Evolutionary conservation across 2,113 vertebrate genomes (phyloP).

Genomic region (Hypanus sabinus): DNA sequence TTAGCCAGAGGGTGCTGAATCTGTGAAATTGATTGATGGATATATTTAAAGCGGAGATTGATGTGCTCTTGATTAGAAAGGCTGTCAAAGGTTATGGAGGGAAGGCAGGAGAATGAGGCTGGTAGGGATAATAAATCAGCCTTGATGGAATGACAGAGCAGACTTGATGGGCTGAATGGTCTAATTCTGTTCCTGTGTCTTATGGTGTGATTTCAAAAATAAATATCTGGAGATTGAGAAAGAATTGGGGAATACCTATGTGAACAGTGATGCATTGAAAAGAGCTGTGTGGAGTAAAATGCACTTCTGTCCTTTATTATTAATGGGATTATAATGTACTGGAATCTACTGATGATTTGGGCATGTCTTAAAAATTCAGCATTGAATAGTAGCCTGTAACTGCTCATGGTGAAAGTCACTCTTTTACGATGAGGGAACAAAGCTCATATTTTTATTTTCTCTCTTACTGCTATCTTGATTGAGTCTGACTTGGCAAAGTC

Average conservation of each 20-base stretch:
- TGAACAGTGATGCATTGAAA: neutral
- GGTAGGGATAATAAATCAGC: no score
- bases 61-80: no score
- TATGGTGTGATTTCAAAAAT: no score
- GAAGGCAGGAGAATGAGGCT: no score
- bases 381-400: neutral
- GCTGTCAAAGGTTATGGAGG: no score
- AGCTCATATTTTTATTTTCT: neutral
- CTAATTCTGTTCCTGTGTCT: neutral
- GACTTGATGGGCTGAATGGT: no score
- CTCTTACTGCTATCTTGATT: neutral
- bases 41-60: no score
- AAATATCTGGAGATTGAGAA: neutral
- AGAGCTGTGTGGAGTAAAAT: neutral
- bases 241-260: neutral
- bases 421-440: neutral
- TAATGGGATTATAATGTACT: neutral
- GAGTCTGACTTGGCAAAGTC: neutral
- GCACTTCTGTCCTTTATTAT: no score
- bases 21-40: no score
- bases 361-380: neutral
- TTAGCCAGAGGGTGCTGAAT: no score
- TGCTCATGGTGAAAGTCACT: neutral
- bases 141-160: no score
- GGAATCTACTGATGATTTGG: neutral